phyloP scores from a whole-genome alignment of 2,113 vertebrate genomes.

The Asarcornis scutulata region DNA sequence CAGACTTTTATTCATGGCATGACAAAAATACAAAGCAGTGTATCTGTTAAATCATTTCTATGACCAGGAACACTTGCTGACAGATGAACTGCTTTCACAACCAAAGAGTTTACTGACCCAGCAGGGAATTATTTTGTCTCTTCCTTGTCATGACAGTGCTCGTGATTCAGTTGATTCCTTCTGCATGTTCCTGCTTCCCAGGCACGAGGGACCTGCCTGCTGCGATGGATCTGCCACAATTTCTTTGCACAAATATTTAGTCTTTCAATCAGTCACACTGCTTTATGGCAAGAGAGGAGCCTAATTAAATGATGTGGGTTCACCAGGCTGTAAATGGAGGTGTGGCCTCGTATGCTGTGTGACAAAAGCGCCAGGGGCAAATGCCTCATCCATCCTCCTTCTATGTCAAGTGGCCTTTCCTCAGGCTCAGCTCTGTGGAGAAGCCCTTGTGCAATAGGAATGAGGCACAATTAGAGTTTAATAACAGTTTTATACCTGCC shows the following conservation, averaged over 20 bases:
- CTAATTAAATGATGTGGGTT: neutral
- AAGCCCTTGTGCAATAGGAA: slow-evolving; percentile 11
- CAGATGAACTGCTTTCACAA: neutral
- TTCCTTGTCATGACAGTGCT: neutral
- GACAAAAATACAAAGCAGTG: neutral
- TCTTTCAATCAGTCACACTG: neutral
- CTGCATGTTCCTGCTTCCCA: neutral
- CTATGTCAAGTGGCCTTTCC: neutral
- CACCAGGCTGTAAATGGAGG: neutral
- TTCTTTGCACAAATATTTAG: neutral
- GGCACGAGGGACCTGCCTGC: neutral
- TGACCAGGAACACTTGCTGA: neutral
- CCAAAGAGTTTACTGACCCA: neutral
- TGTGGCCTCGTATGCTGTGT: neutral
- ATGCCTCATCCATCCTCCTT: neutral
- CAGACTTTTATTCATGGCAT: neutral
- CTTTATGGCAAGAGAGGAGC: neutral
- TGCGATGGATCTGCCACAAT: neutral
- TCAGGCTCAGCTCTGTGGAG: neutral
- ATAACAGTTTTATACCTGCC: neutral
- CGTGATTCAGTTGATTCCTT: neutral
- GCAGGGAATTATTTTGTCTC: neutral
- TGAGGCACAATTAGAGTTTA: slow-evolving; percentile 24
- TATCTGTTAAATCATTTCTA: neutral
- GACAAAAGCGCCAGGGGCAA: neutral